phyloP scores from a whole-genome alignment of 1,140 invertebrate species.

The Telenomus remus region DNA sequence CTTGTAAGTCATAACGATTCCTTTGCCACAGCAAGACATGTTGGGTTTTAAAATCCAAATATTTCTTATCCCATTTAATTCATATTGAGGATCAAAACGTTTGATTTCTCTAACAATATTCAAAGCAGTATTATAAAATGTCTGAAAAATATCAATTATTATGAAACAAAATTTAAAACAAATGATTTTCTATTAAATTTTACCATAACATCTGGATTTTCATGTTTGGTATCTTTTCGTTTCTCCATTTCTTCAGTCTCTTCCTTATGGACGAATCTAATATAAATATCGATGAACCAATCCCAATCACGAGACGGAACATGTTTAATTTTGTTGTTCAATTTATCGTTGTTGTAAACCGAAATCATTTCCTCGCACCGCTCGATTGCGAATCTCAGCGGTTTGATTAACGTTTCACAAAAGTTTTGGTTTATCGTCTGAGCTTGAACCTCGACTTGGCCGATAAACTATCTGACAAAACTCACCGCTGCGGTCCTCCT shows the following conservation, averaged over 20 bases:
- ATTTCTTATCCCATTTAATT: conserved; percentile 87
- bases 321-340: conserved; percentile 69
- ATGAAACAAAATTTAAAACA: too few species aligned
- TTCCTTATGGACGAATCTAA: conserved; percentile 72
- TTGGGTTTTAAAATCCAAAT: conserved; percentile 96
- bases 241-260: conserved; percentile 47
- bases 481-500: conserved; percentile 79
- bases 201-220: conserved; percentile 30
- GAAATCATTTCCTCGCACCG: conserved; percentile 77
- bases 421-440: conserved; percentile 37
- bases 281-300: conserved; percentile 80
- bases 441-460: conserved; percentile 61
- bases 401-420: conserved; percentile 66
- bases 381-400: conserved; percentile 76
- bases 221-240: conserved; percentile 31
- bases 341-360: conserved; percentile 75
- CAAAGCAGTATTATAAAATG: conserved; percentile 62
- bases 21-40: conserved; percentile 88
- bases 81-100: conserved; percentile 79
- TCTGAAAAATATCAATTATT: conserved; percentile 14
- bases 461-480: conserved; percentile 77
- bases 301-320: conserved; percentile 80
- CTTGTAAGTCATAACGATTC: conserved; percentile 83
- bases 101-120: conserved; percentile 77
- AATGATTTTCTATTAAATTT: too few species aligned